Evolutionary conservation across 2,888 invertebrate species (phyloP).

Genomic region (Athripsodes cinereus): DNA sequence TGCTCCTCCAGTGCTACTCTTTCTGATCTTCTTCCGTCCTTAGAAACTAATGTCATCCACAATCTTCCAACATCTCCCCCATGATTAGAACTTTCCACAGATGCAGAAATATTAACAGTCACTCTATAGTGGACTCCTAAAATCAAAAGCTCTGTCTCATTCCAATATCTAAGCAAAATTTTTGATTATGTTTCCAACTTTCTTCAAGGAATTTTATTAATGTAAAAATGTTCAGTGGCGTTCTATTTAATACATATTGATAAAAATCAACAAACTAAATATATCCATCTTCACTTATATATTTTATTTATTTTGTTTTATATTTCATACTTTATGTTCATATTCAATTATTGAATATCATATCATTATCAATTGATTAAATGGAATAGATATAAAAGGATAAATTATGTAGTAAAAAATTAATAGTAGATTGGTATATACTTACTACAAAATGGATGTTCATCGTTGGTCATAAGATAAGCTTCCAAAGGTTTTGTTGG

Average conservation of each 20-base stretch:
- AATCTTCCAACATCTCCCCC: slow-evolving; percentile 76
- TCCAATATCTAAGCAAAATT: too few species aligned
- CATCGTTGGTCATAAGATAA: slow-evolving; percentile 66
- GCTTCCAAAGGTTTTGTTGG: slow-evolving; percentile 52
- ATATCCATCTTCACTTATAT: too few species aligned
- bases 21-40: slow-evolving; percentile 53
- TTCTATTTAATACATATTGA: too few species aligned
- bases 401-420: too few species aligned
- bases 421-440: slow-evolving; percentile 26
- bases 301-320: too few species aligned
- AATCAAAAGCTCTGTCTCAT: too few species aligned
- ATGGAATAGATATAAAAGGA: too few species aligned
- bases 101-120: slow-evolving; percentile 66
- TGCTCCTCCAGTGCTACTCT: slow-evolving; percentile 51
- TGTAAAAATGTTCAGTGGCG: too few species aligned
- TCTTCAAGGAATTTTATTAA: too few species aligned
- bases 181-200: too few species aligned
- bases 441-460: slow-evolving; percentile 72
- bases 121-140: slow-evolving; percentile 75
- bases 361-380: not conserved
- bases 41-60: slow-evolving; percentile 58
- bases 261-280: too few species aligned
- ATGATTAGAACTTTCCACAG: slow-evolving; percentile 62
- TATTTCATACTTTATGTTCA: too few species aligned
- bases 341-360: not conserved